Conservation (phyloP, 2,888 invertebrate species). For the Chromoteleia sp. region DNA sequence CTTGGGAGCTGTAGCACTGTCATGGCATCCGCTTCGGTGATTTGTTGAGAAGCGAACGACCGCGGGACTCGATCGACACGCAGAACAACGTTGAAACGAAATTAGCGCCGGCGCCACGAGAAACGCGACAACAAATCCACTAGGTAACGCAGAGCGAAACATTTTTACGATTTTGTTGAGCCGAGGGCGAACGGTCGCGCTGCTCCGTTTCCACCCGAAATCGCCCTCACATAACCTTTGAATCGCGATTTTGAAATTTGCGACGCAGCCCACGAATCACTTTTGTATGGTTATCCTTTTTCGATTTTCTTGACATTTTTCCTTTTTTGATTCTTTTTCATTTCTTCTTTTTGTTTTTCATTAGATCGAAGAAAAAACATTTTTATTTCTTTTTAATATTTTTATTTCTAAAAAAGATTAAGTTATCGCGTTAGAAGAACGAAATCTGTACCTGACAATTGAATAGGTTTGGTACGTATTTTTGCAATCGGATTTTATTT, state of each 20-base stretch:
- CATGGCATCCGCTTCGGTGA: conserved; percentile 61
- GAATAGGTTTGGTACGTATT: no score
- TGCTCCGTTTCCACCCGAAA: conserved; percentile 24
- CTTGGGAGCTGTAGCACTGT: conserved; percentile 54
- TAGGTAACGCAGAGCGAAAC: conserved; percentile 40
- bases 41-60: conserved; percentile 36
- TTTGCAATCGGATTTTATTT: background rate
- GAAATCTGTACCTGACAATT: no score
- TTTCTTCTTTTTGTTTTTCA: no score
- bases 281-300: no score
- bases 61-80: conserved; percentile 10
- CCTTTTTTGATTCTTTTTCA: no score
- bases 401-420: background rate
- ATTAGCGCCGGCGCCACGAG: conserved; percentile 32
- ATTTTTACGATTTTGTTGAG: background rate
- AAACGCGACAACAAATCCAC: conserved; percentile 29
- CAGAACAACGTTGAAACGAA: conserved; percentile 22
- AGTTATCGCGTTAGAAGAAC: no score
- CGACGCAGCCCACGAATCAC: conserved; percentile 3
- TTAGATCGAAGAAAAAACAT: no score
- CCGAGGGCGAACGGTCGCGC: background rate
- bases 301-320: no score
- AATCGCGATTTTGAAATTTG: conserved; percentile 20
- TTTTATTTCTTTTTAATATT: background rate
- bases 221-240: conserved; percentile 51